Evolutionary conservation across 2,888 invertebrate species (phyloP).

Genomic region (Coleophora deauratella): DNA sequence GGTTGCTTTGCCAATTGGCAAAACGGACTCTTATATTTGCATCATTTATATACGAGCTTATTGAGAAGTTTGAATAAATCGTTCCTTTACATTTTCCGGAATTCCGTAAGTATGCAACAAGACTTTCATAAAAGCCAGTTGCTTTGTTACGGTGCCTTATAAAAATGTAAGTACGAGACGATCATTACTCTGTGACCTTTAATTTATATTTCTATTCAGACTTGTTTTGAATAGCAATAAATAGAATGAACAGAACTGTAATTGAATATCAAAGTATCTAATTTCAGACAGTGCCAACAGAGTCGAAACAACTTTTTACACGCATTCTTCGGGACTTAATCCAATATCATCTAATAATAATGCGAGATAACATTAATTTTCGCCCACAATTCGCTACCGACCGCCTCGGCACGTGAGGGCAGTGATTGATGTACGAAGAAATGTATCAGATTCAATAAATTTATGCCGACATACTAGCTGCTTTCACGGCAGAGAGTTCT

Average conservation of each 20-base stretch:
- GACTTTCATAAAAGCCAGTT: too few relatives aligned
- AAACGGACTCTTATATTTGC: slow-evolving; percentile 8
- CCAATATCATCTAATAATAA: slow-evolving; percentile 16
- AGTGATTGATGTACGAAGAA: slow-evolving; percentile 56
- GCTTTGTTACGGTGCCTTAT: too few relatives aligned
- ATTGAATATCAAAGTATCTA: too few relatives aligned
- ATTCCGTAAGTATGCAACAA: too few relatives aligned
- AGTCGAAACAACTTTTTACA: neutral
- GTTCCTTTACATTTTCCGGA: neutral
- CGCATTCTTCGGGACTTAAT: slow-evolving; percentile 11
- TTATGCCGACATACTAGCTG: slow-evolving; percentile 46
- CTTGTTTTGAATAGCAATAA: too few relatives aligned
- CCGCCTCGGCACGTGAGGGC: slow-evolving; percentile 24
- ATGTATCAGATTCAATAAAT: slow-evolving; percentile 59
- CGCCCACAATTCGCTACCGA: slow-evolving; percentile 32
- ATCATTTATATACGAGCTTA: neutral
- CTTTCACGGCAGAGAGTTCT: slow-evolving; percentile 52
- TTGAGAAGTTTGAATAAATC: neutral
- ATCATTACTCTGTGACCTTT: too few relatives aligned
- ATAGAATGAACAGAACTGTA: too few relatives aligned
- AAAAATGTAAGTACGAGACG: too few relatives aligned
- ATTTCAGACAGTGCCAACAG: too few relatives aligned
- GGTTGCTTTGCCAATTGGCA: slow-evolving; percentile 23
- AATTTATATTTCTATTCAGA: too few relatives aligned
- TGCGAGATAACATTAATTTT: slow-evolving; percentile 27